Evolutionary conservation across 2,797 vertebrate species (phyloP), one percentile per base, ranked within the genome.

Genomic region (Gambusia yucatana): DNA sequence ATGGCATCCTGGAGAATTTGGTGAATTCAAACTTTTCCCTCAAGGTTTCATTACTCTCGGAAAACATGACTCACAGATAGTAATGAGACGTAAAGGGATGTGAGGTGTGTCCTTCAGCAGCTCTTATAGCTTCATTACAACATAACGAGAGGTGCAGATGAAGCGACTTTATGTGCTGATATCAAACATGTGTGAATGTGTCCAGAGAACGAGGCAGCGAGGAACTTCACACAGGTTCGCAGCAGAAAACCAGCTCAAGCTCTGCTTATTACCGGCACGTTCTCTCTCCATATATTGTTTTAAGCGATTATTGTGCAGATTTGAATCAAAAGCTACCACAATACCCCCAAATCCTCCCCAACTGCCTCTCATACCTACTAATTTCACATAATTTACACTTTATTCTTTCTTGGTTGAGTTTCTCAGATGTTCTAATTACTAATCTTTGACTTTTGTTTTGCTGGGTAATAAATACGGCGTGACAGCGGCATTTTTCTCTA

Each of bases 371-470:
- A 61, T 30, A 61, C 28, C 5, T 61, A 61, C 28, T 61, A 61
- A 61, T 61, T 59, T 61, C 28, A 61, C 28, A 61, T 61, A 61
- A 30, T 61, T 33, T 33, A 61, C 30, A 33, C 59, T 61, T 61
- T 17, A 33, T 33, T 33, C 59, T 61, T 20, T 65, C 16, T 65
- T 17, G 17, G 61, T 10, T 65, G 61, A 61, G 59, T 33, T 65
- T 67, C 63, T 67, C 22, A 11, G 36, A 67, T 25, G 63, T 39
- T 65, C 33, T 65, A 39, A 41, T 11, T 67, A 67, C 20, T 43
- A 67, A 67, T 67, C 20, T 39, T 25, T 41, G 63, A 67, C 61
- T 65, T 39, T 65, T 36, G 61, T 65, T 65, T 65, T 20, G 33
- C 17, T 20, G 33, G 33, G 20, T 39, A 39, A 41, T 67, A 41